Percentiles rank a stretch among this genome's conserved stretches.
Conservation (phyloP, 2,113 vertebrate genomes). For the Camelus dromedarius region DNA sequence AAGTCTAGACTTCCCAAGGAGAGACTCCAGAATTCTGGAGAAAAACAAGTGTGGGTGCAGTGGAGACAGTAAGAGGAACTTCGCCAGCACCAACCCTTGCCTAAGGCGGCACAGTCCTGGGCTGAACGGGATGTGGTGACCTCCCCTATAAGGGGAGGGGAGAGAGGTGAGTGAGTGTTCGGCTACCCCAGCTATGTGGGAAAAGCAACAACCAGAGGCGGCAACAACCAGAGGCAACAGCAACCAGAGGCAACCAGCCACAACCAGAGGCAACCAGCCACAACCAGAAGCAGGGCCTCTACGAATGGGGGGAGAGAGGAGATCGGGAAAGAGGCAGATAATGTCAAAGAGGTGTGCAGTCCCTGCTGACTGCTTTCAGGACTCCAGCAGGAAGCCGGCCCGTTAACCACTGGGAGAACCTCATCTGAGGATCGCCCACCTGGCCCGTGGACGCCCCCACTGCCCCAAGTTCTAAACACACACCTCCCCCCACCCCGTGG, state of each 20-base stretch:
- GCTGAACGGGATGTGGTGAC: neutral
- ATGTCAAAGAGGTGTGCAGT: neutral
- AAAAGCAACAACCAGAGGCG: no score
- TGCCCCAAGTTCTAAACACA: neutral
- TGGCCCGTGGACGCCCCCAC: neutral
- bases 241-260: no score
- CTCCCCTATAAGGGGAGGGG: no score
- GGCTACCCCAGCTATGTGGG: neutral
- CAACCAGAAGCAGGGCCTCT: no score
- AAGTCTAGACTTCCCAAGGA: neutral
- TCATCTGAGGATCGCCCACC: neutral
- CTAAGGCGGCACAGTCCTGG: neutral
- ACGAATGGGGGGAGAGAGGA: neutral
- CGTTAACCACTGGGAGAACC: neutral
- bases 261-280: neutral
- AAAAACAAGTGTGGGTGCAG: neutral
- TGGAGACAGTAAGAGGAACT: neutral
- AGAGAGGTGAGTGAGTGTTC: no score
- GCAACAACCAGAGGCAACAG: no score
- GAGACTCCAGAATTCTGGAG: neutral
- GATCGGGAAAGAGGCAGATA: neutral
- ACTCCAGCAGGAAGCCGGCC: neutral
- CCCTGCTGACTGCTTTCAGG: neutral
- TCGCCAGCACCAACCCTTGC: neutral
- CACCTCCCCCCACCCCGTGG: neutral